Percentiles rank a stretch among this genome's conserved stretches.
phyloP scores from a whole-genome alignment of 2,888 invertebrate genomes.

The Rotaria magnacalcarata region DNA sequence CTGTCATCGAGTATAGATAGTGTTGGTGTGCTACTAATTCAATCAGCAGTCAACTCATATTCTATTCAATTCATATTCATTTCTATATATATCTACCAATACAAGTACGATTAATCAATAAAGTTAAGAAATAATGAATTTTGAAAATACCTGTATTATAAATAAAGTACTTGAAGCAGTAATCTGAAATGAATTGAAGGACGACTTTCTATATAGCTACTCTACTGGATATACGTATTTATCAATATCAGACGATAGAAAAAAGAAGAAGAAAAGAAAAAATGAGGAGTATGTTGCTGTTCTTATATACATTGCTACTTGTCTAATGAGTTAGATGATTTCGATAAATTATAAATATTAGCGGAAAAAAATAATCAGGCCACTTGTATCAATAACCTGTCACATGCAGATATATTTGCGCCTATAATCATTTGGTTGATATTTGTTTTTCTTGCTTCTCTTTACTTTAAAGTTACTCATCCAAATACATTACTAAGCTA shows the following conservation, averaged over 20 bases:
- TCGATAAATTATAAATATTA: too few species aligned
- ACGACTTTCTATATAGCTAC: too few species aligned
- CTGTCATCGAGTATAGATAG: background rate
- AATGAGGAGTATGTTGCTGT: too few species aligned
- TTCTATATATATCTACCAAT: background rate
- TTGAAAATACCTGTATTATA: too few species aligned
- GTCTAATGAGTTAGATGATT: too few species aligned
- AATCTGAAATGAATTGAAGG: too few species aligned
- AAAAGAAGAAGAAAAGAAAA: too few species aligned
- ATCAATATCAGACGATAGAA: too few species aligned
- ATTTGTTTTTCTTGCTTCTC: background rate
- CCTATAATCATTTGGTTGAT: background rate
- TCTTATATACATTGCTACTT: too few species aligned
- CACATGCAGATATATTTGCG: background rate
- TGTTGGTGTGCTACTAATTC: background rate
- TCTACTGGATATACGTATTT: too few species aligned
- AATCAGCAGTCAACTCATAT: background rate
- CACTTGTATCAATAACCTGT: background rate
- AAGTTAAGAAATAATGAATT: background rate
- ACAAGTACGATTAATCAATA: background rate
- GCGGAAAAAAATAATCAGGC: background rate
- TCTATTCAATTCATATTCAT: background rate
- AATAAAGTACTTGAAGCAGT: too few species aligned
- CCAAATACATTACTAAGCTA: background rate
- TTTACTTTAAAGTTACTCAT: background rate